A percentile compares a stretch with the other conserved stretches of the same genome.
phyloP scores from a whole-genome alignment of 2,113 vertebrate species.

The Melanerpes formicivorus region DNA sequence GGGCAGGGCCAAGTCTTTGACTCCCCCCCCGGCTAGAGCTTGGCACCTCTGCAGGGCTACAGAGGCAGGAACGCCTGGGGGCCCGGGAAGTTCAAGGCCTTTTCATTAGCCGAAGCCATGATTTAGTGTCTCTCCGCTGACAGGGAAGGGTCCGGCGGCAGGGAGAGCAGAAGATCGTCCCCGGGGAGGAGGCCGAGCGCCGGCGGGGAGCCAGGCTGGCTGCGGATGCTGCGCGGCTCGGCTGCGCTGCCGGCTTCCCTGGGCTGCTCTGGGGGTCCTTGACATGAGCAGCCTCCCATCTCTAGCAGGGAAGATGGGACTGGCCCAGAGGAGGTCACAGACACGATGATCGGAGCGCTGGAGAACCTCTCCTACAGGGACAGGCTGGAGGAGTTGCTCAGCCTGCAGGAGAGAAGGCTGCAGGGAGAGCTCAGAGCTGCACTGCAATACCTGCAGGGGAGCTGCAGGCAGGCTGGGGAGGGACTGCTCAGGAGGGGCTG shows the following conservation, averaged over 20 bases:
- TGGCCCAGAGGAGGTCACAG: neutral
- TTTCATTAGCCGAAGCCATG: slow-evolving; percentile 5
- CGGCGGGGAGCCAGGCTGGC: neutral
- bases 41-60: neutral
- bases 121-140: neutral
- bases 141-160: neutral
- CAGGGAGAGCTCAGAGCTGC: too few relatives aligned
- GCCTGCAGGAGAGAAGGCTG: too few relatives aligned
- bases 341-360: too few relatives aligned
- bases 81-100: neutral
- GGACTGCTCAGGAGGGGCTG: too few relatives aligned
- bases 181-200: neutral
- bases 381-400: too few relatives aligned
- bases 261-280: neutral
- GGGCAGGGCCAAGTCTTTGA: neutral
- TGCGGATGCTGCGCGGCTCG: neutral
- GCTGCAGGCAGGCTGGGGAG: too few relatives aligned
- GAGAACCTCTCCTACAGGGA: too few relatives aligned
- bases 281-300: neutral
- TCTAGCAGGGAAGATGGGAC: neutral
- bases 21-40: neutral
- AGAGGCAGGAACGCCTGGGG: neutral
- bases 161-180: neutral
- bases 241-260: neutral
- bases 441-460: too few relatives aligned